Evolutionary conservation across 2,113 vertebrate genomes (phyloP).

Genomic region (Syrrhaptes paradoxus): DNA sequence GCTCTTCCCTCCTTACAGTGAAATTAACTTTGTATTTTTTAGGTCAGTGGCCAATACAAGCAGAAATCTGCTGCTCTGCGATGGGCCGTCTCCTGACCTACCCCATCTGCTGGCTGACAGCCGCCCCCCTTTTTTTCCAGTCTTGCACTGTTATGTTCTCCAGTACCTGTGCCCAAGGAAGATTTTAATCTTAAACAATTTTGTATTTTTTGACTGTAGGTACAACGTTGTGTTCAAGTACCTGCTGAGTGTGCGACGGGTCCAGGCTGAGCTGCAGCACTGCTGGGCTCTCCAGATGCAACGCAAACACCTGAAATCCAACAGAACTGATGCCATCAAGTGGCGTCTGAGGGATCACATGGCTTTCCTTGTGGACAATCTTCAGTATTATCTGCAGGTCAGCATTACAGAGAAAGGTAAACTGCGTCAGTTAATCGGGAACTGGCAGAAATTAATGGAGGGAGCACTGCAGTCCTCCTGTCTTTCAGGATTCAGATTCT

Average conservation of each 20-base stretch:
- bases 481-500: background rate
- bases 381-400: conserved; percentile 98
- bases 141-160: background rate
- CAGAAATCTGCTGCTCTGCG: background rate
- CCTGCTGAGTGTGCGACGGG: conserved; percentile 91
- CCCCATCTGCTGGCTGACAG: background rate
- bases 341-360: conserved; percentile 96
- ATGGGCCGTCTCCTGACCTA: background rate
- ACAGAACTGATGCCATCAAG: conserved; percentile 88
- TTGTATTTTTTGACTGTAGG: conserved; percentile 68
- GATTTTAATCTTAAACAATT: background rate
- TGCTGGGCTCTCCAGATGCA: conserved; percentile 99
- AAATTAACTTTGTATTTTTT: background rate
- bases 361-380: conserved; percentile 97
- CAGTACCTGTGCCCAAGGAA: background rate
- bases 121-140: background rate
- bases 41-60: background rate
- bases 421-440: background rate
- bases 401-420: background rate
- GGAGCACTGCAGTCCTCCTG: background rate
- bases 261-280: conserved; percentile 96
- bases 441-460: background rate
- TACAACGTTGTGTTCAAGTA: conserved; percentile 98
- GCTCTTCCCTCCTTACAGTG: background rate
- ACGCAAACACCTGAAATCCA: conserved; percentile 92